Percentiles rank a stretch among this genome's conserved stretches.
Evolutionary conservation across 2,113 vertebrate species (phyloP).

Genomic region (Carassius gibelio): DNA sequence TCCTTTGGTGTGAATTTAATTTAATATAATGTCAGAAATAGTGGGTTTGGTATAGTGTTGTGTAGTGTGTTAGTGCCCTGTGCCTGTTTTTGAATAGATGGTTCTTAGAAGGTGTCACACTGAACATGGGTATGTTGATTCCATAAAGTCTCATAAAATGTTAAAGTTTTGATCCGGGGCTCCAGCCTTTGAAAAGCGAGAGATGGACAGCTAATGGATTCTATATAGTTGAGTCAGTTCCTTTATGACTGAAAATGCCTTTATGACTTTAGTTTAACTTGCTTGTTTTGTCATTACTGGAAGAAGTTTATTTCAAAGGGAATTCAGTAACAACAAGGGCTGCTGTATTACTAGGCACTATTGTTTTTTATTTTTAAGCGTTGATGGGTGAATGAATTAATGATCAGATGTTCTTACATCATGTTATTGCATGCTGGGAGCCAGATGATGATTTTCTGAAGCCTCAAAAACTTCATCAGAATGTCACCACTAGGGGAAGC

Average conservation of each 20-base stretch:
- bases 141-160: not conserved
- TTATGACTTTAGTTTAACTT: not conserved
- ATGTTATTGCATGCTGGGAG: not conserved
- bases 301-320: slow-evolving; percentile 42
- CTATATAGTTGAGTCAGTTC: not conserved
- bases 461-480: not conserved
- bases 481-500: slow-evolving; percentile 52
- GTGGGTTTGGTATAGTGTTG: slow-evolving; percentile 21
- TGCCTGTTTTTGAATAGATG: slow-evolving; percentile 2
- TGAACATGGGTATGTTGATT: not conserved
- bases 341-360: slow-evolving; percentile 26
- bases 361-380: not conserved
- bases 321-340: slow-evolving; percentile 48
- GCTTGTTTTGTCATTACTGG: slow-evolving; percentile 6
- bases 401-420: not conserved
- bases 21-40: slow-evolving; percentile 8
- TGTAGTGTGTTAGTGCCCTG: slow-evolving; percentile 3
- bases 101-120: not conserved
- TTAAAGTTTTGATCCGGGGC: not conserved
- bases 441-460: not conserved
- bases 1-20: not conserved
- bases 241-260: slow-evolving; percentile 12
- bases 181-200: slow-evolving; percentile 8
- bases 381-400: not conserved
- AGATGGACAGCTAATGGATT: not conserved